These are phyloP conservation scores for Falco concolor DNA, from an alignment of 2,797 vertebrate species.

Conservation along the genomic window DNA sequence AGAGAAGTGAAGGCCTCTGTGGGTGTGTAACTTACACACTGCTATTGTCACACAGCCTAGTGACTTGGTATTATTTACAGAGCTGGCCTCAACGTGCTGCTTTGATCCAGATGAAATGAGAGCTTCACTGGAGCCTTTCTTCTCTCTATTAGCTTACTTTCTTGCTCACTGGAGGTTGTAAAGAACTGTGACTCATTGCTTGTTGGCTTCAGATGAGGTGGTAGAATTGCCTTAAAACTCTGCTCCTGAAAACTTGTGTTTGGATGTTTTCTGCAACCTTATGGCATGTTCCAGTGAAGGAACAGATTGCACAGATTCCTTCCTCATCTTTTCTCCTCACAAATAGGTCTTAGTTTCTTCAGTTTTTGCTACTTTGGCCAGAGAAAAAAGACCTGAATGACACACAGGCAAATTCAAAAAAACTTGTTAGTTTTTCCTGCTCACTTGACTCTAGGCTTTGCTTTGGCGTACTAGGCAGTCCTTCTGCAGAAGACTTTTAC, in stretches of 20 bases:
- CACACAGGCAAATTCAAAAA: not conserved
- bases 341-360: not conserved
- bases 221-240: not conserved
- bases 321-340: not conserved
- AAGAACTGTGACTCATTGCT: not conserved
- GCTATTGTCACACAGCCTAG: not conserved
- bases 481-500: not conserved
- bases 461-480: not conserved
- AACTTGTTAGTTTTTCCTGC: not conserved
- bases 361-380: not conserved
- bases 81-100: not conserved
- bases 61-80: not conserved
- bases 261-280: not conserved
- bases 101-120: not conserved
- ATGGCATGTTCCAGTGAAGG: not conserved
- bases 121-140: not conserved
- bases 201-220: not conserved
- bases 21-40: not conserved
- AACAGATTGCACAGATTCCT: not conserved
- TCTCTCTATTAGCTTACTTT: not conserved
- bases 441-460: not conserved
- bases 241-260: not conserved
- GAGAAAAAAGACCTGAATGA: not conserved
- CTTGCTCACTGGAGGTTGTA: not conserved
- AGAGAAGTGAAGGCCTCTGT: not conserved